Base-by-base conservation (phyloP, 2,888 invertebrate genomes). In the Drosophila borborema region DNA sequence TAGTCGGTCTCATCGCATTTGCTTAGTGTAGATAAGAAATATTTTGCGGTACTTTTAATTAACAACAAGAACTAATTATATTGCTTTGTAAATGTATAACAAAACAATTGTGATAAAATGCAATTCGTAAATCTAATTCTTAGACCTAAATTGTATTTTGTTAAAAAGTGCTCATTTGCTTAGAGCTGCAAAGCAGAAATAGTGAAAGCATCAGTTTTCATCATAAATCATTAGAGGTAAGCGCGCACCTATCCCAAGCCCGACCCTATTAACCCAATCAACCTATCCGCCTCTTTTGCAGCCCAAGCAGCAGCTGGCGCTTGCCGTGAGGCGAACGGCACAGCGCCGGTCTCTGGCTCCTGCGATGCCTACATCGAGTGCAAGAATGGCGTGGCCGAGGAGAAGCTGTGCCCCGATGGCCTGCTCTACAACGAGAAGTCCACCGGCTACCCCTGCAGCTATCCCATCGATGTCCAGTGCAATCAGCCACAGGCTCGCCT, bases 391-490 rank as follows among this genome's bases (percentile, higher is more conserved):
- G 95, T 96, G 6, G 94, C 95, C 0, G 95, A 96, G 90, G 96
- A 97, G 91, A 96, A 96, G 86, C 92, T 95, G 5, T 98, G 98
- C 77, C 96, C 97, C 0, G 97, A 98, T 88, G 97, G 97, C 45
- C 94, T 97, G 23, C 94, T 96, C 0, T 97, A 96, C 93, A 97
- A 97, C 90, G 95, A 96, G 7, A 95, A 96, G 55, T 95, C 95
- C 28, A 95, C 95, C 68, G 94, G 94, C 20, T 97, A 96, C 90
- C 97, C 97, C 3, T 98, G 98, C 90, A 96, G 96, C 85, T 98
- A 97, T 92, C 97, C 97, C 58, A 96, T 96, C 72, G 97, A 97
- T 81, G 96, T 97, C 8, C 94, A 96, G 74, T 98, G 98, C 90
- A 10, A 94, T 4, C 96, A 95, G 81, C 94, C 96, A 61, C 94